Conservation (phyloP, 2,113 vertebrate species). For the Microcebus griseorufus region DNA sequence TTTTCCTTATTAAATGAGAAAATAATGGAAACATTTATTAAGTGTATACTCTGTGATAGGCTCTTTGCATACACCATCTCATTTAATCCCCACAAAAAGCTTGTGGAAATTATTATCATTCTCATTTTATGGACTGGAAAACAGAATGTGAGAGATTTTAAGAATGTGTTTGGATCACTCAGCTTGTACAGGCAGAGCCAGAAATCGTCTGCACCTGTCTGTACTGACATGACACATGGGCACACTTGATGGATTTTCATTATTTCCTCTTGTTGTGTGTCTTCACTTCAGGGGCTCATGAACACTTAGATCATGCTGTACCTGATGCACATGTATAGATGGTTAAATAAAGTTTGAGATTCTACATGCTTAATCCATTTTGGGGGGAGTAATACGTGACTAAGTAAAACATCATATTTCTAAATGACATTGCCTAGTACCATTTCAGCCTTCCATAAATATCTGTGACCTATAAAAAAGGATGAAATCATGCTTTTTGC, state of each 20-base stretch:
- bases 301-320: not conserved
- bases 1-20: constrained; percentile 4
- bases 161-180: not conserved
- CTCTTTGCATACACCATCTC: not conserved
- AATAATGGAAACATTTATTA: not conserved
- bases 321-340: not conserved
- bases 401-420: constrained; percentile 1
- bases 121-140: not conserved
- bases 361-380: not conserved
- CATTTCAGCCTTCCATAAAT: constrained; percentile 7
- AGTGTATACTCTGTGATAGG: not conserved
- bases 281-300: not conserved
- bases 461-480: not conserved
- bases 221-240: not conserved
- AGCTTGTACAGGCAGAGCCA: not conserved
- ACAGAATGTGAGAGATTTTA: not conserved
- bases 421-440: not conserved
- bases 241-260: not conserved
- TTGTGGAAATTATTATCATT: not conserved
- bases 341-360: not conserved
- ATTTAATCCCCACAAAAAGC: not conserved
- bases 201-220: not conserved
- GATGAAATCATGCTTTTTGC: too few relatives aligned
- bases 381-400: not conserved
- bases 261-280: not conserved